Evolutionary conservation across 2,888 invertebrate species (phyloP), one percentile per base, ranked within the genome.

Genomic region (Polia nebulosa): DNA sequence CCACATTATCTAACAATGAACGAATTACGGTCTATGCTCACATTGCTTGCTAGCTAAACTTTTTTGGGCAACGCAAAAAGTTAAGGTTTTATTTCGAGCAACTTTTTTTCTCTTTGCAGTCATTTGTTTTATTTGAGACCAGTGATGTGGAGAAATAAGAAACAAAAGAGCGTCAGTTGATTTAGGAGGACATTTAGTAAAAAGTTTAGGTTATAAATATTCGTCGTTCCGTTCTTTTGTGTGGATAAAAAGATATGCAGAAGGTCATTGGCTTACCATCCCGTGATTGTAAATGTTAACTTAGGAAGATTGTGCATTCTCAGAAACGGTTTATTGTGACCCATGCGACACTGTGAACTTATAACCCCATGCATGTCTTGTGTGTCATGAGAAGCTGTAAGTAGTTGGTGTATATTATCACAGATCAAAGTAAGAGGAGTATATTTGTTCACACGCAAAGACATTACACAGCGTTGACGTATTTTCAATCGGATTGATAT

Each of bases 1-100:
- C 67, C 53, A 72, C 82, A 86, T 88, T 89, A 87, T 85, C 81
- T 83, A 84, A 87, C 86, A 86, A 87, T 83, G 77, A 77, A 59
- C 61, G 80, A 84, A 85, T 85, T 85, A 68, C 57, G 72, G 64
- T 59, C 58, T 45, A 49, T 51, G 58, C 4, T 63, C 44, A 56
- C 49, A 41, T 60, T 51, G 62, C 58, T 60, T 51, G 62, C 58
- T 39, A 11, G 64, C 57, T 44, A 4, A 17, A 32, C 27, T 70
- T 80, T 82, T 80, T 82, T 68, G 36, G 20, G 17, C 0, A 4
- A 13, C 22, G 51, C 77, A 82, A 79, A 82, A 82, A 83, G 34
- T 70, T 71, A 44, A 75, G 69, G 67, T 68, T 70, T 52, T 64
- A 49, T 64, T 72, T 64, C 68, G 57, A 41, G 45, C 56, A 34